Evolutionary conservation across 2,113 vertebrate species (phyloP).

Genomic region (Aphelocoma coerulescens): DNA sequence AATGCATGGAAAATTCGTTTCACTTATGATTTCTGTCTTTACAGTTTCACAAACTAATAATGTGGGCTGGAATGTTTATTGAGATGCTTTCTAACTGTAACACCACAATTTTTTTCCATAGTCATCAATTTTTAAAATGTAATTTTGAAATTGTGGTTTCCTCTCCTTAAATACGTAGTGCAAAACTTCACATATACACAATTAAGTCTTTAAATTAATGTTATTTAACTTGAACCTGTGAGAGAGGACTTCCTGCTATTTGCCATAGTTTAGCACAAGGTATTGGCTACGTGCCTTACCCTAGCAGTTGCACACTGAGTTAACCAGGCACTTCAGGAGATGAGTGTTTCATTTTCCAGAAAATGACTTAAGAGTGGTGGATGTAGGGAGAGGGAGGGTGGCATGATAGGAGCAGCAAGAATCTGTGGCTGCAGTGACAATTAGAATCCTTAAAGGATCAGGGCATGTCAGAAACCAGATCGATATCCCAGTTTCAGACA

Average conservation of each 20-base stretch:
- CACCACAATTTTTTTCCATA: background rate
- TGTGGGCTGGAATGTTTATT: background rate
- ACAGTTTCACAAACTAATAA: background rate
- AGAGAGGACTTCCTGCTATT: background rate
- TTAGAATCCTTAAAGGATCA: background rate
- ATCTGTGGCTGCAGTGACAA: background rate
- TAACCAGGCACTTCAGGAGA: background rate
- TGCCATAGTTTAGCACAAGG: background rate
- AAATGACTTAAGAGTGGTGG: background rate
- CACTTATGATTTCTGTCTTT: background rate
- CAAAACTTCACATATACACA: background rate
- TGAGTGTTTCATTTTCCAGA: background rate
- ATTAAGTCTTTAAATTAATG: background rate
- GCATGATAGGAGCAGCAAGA: background rate
- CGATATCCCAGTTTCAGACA: background rate
- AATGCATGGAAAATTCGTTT: background rate
- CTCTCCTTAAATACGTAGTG: background rate
- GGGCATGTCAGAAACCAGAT: background rate
- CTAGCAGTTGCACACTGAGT: background rate
- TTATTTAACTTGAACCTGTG: background rate
- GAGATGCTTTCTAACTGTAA: background rate
- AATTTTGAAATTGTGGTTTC: background rate
- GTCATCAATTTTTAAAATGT: background rate
- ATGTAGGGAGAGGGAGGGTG: background rate
- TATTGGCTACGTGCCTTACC: background rate